Evolutionary conservation across 2,888 invertebrate species (phyloP), one percentile per base, ranked within the genome.

Genomic region (Cryptophagus acutangulus): DNA sequence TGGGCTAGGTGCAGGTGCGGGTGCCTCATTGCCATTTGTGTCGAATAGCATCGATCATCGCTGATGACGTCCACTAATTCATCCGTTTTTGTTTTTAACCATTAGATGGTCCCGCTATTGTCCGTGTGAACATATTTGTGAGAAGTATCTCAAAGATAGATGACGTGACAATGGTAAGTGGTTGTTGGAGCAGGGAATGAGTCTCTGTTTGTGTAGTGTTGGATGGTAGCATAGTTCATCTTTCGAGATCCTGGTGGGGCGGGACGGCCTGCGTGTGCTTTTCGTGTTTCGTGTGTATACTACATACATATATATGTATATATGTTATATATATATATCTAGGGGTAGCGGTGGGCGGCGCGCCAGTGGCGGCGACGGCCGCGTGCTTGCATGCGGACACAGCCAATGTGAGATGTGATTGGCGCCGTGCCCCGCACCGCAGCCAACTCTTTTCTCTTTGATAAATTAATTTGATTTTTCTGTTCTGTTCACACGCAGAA

Each of bases 121-220:
- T 94, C 74, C 83, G 83, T 78, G 92, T 94, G 82, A 94, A 94
- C 87, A 91, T 94, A 79, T 91, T 90, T 85, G 88, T 94, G 77
- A 81, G 94, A 82, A 94, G 93, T 87, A 91, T 95, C 80, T 91
- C 92, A 78, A 92, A 93, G 82, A 94, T 94, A 79, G 93, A 94
- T 85, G 94, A 94, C 81, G 92, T 94, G 76, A 93, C 91, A 67
- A 94, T 94, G 94, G 94, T 94, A 88, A 91, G 91, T 90, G 73
- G 68, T 63, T 68, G 59, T 61, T 61, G 54, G 46, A 53, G 45
- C 54, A 57, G 51, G 52, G 57, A 59, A 61, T 59, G 59, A 52
- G 48, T 31, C 60, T 61, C 57, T 62, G 57, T 62, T 59, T 62
- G 57, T 63, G 62, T 63, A 63, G 62, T 59, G 48, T 58, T 62